Percentiles rank a stretch among this genome's conserved stretches.
Evolutionary conservation across 2,113 vertebrate species (phyloP).

Genomic region (Ondatra zibethicus): DNA sequence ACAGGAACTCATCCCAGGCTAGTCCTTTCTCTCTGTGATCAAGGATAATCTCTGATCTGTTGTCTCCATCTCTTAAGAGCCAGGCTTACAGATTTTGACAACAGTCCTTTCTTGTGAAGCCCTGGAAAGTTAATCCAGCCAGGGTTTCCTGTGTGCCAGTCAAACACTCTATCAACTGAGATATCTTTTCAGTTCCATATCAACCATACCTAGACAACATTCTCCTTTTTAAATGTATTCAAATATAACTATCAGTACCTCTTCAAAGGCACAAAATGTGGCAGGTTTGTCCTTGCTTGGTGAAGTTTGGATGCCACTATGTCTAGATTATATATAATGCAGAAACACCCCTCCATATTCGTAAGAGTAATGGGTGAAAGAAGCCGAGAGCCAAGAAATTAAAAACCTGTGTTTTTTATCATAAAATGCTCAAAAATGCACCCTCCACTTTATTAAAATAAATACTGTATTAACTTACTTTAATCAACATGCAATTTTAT

Average conservation of each 20-base stretch:
- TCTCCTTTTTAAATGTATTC: not conserved
- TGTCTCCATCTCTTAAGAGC: not conserved
- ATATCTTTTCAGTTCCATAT: not conserved
- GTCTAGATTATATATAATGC: not conserved
- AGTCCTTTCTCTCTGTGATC: not conserved
- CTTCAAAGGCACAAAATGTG: not conserved
- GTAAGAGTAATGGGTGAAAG: not conserved
- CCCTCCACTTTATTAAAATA: not conserved
- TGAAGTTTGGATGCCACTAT: not conserved
- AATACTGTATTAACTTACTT: not conserved
- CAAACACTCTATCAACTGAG: not conserved
- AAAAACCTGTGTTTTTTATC: not conserved
- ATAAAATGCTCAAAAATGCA: not conserved
- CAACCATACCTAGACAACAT: not conserved
- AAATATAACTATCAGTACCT: not conserved
- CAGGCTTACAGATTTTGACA: not conserved
- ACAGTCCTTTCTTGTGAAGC: not conserved
- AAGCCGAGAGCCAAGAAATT: not conserved
- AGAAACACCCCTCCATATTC: not conserved
- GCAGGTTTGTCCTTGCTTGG: not conserved
- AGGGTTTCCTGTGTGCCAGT: not conserved
- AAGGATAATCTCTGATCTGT: not conserved
- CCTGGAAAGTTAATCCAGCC: not conserved
- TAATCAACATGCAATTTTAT: not conserved
- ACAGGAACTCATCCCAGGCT: not conserved